Base-by-base conservation (phyloP, 2,113 vertebrate genomes). In the Sturnus vulgaris region DNA sequence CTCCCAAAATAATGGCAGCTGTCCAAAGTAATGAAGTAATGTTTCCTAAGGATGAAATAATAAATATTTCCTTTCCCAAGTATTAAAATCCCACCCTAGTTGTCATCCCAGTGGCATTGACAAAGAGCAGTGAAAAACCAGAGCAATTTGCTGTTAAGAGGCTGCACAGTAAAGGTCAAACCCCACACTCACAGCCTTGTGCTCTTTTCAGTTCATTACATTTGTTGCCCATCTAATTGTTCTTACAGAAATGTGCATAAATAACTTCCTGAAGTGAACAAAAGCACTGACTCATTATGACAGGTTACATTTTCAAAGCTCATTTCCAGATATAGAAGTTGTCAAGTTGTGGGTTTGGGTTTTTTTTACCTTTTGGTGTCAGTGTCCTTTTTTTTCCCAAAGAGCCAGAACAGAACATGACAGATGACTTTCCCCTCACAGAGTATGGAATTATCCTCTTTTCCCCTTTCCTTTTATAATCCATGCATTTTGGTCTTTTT, bases 21-120 rank as follows among this genome's bases (percentile, higher is more conserved):
- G 65, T 91, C 87, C 82, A 91, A n/a, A 80, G 25, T 6, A 77
- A 78, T 81, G 89, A 95, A 88, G 63, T 70, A 25, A 47, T 47
- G 42, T 55, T 93, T 93, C 94, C 92, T 95, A 59, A 86, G 56
- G 30, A 60, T 95, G 91, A 93, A 86, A 76, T 93, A 90, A 94
- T 81, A 90, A 88, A 66, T 88, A 80, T 77, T 96, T 96, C 66
- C 47, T 70, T 91, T 82, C 31, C 35, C 64, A 91, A 88, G 66
- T 61, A 72, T 91, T 88, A 44, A 61, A 73, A 23, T 95, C 92
- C 94, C 92, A 88, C 92, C 94, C 95, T 61, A 25, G 42, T 39
- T 94, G 82, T 90, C 71, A 70, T 91, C 47, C 59, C 68, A 46
- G 60, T 60, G 80, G 33, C n/a, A 9, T 7, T 92, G 90, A 82